Evolutionary conservation across 2,797 vertebrate genomes (phyloP).

Genomic region (Pempheris klunzingeri): DNA sequence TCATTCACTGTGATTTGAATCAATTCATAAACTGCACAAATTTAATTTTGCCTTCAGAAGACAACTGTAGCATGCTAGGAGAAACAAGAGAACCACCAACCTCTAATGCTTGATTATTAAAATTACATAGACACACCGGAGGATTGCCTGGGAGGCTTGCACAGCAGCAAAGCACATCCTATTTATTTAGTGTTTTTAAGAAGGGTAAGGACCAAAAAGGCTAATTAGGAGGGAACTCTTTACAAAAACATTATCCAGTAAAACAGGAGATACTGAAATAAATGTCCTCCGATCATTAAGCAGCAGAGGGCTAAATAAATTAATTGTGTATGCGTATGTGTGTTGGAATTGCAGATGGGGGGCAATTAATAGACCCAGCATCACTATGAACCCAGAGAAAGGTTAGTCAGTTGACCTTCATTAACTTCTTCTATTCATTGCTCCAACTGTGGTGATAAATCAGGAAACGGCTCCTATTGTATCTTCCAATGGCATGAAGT

Average conservation of each 20-base stretch:
- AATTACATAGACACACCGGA: constrained; percentile 68
- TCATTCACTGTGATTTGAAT: constrained; percentile 23
- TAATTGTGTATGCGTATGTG: constrained; percentile 6
- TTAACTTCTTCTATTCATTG: constrained; percentile 80
- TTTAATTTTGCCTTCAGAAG: constrained; percentile 39
- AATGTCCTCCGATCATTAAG: constrained; percentile 71
- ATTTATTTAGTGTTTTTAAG: constrained; percentile 62
- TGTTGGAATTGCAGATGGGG: constrained; percentile 3
- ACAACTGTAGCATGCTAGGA: constrained; percentile 41
- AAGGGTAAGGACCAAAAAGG: constrained; percentile 62
- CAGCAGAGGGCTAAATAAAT: constrained; percentile 57
- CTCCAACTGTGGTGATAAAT: constrained; percentile 72
- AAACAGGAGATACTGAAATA: constrained; percentile 54
- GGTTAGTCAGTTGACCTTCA: constrained; percentile 80
- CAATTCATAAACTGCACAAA: constrained; percentile 52
- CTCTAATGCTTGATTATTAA: constrained; percentile 68
- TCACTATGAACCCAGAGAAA: constrained; percentile 64
- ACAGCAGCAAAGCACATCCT: constrained; percentile 45
- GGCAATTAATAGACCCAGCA: constrained; percentile 71
- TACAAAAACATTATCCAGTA: constrained; percentile 63
- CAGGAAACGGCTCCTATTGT: constrained; percentile 77
- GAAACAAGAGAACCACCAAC: constrained; percentile 59
- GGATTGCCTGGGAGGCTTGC: constrained; percentile 46
- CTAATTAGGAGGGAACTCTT: constrained; percentile 72
- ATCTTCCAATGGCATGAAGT: constrained; percentile 42